phyloP scores from a whole-genome alignment of 2,113 vertebrate genomes.

The Steatornis caripensis region DNA sequence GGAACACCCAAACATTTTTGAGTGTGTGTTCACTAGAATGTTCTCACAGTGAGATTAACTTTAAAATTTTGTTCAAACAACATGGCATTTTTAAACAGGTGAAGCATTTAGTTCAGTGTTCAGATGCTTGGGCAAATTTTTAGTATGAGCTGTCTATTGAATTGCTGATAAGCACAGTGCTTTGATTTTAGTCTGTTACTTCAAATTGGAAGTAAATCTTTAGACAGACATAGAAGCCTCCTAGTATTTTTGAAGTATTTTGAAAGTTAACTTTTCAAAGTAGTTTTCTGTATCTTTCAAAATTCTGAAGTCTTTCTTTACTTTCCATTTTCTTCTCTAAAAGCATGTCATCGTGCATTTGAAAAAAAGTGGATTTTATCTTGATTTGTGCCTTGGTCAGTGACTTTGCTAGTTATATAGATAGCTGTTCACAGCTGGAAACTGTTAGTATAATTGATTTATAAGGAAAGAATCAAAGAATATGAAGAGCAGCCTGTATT shows the following conservation, averaged over 20 bases:
- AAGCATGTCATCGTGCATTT: accelerated
- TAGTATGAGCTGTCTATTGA: background rate
- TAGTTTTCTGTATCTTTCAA: background rate
- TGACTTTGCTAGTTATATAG: background rate
- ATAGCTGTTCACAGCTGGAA: background rate
- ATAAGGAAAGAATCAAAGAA: background rate
- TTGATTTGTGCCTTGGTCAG: background rate
- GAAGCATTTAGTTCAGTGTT: background rate
- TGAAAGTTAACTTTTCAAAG: background rate
- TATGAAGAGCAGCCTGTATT: background rate
- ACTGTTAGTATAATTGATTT: background rate
- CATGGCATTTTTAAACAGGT: background rate
- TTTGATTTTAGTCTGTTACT: background rate
- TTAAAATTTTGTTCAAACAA: background rate
- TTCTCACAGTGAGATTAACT: background rate
- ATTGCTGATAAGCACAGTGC: background rate
- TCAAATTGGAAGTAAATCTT: background rate
- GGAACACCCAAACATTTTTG: background rate
- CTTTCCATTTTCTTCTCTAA: background rate
- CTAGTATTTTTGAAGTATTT: background rate
- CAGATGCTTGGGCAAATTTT: background rate
- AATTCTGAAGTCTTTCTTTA: background rate
- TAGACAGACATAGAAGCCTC: background rate
- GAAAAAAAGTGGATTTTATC: background rate
- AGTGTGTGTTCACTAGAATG: background rate